Evolutionary conservation across 2,797 vertebrate species (phyloP).

Genomic region (Kryptopterus vitreolus): DNA sequence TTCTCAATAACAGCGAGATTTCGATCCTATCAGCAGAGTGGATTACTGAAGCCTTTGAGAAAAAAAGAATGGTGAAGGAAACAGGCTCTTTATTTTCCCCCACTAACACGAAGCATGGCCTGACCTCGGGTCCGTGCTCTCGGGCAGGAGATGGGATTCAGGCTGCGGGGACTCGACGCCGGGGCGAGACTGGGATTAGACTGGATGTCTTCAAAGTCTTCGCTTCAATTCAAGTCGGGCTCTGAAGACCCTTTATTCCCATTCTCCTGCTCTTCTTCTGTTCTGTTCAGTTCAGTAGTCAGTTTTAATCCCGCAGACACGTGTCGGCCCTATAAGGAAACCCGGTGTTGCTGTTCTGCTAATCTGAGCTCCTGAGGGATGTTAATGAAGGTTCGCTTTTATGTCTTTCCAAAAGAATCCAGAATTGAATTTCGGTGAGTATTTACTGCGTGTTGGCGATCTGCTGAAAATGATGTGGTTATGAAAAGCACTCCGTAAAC

Average conservation of each 20-base stretch:
- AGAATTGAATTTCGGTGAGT: not conserved
- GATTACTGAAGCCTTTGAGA: conserved; percentile 51
- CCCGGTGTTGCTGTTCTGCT: not conserved
- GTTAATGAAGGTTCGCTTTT: not conserved
- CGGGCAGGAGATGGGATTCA: conserved; percentile 65
- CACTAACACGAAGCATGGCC: conserved; percentile 14
- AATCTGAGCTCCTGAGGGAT: not conserved
- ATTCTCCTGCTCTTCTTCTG: conserved; percentile 34
- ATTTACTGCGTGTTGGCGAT: not conserved
- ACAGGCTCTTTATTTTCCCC: conserved; percentile 35
- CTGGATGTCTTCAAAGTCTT: conserved; percentile 72
- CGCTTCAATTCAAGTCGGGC: conserved; percentile 60
- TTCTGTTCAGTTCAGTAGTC: conserved; percentile 15
- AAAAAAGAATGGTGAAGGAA: conserved; percentile 34
- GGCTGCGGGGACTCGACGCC: conserved; percentile 67
- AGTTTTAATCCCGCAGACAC: not conserved
- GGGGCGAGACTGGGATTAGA: conserved; percentile 69
- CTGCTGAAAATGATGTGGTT: too few relatives aligned
- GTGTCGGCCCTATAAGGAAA: not conserved
- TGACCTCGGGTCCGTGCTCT: conserved; percentile 53
- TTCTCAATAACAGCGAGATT: conserved; percentile 33
- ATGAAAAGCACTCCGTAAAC: too few relatives aligned
- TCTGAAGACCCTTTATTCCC: conserved; percentile 60
- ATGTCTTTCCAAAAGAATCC: not conserved
- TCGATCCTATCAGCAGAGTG: conserved; percentile 39